Conservation (phyloP, 2,113 vertebrate species). For the Lagopus muta region DNA sequence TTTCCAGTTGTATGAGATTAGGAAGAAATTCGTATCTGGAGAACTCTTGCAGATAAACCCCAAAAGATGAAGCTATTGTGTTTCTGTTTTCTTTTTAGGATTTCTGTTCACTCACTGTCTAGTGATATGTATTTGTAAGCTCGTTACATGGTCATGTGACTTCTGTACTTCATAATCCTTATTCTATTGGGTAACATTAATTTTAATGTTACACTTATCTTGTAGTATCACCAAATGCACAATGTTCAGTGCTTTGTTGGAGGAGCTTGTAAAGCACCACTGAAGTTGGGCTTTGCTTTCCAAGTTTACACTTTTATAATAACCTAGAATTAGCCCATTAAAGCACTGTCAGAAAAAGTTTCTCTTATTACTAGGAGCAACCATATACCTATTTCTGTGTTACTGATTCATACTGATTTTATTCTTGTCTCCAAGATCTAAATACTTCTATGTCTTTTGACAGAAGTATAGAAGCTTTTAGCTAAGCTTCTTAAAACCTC, state of each 20-base stretch:
- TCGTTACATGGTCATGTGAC: not conserved
- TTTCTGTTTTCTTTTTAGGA: not conserved
- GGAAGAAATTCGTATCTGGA: not conserved
- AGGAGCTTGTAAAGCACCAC: not conserved
- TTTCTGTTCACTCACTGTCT: not conserved
- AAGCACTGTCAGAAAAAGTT: not conserved
- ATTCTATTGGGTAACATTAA: not conserved
- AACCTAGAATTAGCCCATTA: not conserved
- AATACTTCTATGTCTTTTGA: not conserved
- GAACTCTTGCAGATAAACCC: not conserved
- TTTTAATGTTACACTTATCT: not conserved
- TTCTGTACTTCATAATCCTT: not conserved
- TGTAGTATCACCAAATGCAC: accelerated
- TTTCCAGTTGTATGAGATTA: not conserved
- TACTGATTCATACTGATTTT: not conserved
- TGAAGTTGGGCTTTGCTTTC: not conserved
- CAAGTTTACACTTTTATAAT: not conserved
- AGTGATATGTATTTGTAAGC: not conserved
- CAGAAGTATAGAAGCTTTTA: not conserved
- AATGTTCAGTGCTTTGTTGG: not conserved
- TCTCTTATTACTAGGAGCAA: not conserved
- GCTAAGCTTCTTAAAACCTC: not conserved
- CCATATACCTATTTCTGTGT: not conserved
- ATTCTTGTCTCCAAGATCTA: not conserved
- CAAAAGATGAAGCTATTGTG: not conserved